Evolutionary conservation across 2,797 vertebrate genomes (phyloP).

Genomic region (Phrynocephalus guinanensis): DNA sequence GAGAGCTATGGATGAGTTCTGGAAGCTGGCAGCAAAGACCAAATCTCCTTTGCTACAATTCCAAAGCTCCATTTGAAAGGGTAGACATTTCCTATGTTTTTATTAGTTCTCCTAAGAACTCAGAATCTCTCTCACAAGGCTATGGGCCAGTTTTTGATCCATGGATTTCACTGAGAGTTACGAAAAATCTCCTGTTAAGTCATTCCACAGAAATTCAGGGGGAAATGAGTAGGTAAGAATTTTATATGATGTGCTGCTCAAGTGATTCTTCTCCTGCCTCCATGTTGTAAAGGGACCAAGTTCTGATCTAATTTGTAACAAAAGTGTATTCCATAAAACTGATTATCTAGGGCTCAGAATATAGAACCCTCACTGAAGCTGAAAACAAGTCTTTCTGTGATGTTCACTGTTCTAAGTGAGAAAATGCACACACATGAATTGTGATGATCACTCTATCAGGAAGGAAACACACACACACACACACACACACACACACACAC

Average conservation of each 20-base stretch:
- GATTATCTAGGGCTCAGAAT: neutral
- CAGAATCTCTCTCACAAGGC: conserved; percentile 29
- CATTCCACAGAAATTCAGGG: conserved; percentile 32
- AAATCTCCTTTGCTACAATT: conserved; percentile 40
- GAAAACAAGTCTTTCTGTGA: neutral
- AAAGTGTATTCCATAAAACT: neutral
- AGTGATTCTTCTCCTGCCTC: neutral
- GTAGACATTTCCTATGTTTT: conserved; percentile 3
- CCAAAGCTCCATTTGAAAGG: conserved; percentile 45
- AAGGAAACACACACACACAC: neutral
- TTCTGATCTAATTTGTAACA: neutral
- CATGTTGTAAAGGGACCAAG: neutral
- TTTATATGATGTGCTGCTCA: neutral
- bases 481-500: neutral
- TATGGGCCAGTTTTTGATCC: conserved; percentile 34
- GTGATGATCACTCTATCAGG: neutral
- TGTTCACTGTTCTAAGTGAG: neutral
- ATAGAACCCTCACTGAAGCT: neutral
- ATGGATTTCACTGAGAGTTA: conserved; percentile 35
- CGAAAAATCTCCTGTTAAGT: neutral
- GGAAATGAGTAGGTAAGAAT: neutral
- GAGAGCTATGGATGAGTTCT: conserved; percentile 7
- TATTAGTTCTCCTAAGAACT: conserved; percentile 23
- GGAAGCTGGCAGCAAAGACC: conserved; percentile 3
- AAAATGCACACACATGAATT: neutral